phyloP scores from a whole-genome alignment of 2,797 vertebrate genomes.

The Parambassis ranga region DNA sequence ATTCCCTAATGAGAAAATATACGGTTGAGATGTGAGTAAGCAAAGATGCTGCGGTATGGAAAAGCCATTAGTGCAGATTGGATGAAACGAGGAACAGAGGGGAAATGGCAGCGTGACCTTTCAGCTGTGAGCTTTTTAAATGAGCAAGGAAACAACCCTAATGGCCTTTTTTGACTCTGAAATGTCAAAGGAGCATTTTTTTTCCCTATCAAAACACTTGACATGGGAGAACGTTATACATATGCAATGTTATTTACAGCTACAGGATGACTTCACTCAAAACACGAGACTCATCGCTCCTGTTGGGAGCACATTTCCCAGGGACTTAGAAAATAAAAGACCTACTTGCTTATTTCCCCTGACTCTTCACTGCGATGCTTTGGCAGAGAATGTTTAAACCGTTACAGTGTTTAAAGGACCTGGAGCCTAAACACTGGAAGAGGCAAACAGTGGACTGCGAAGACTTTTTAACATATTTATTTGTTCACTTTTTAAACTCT shows the following conservation, averaged over 20 bases:
- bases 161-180: conserved; percentile 50
- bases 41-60: conserved; percentile 58
- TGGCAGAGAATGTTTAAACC: conserved; percentile 42
- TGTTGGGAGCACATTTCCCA: conserved; percentile 53
- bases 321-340: conserved; percentile 37
- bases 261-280: conserved; percentile 56
- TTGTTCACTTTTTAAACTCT: conserved; percentile 35
- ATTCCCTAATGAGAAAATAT: conserved; percentile 57
- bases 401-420: conserved; percentile 49
- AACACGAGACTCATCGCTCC: conserved; percentile 55
- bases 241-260: conserved; percentile 55
- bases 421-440: conserved; percentile 45
- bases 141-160: conserved; percentile 36
- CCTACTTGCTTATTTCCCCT: conserved; percentile 52
- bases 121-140: conserved; percentile 52
- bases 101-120: conserved; percentile 52
- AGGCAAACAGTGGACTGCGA: conserved; percentile 39
- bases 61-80: conserved; percentile 62
- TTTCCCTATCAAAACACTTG: conserved; percentile 59
- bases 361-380: conserved; percentile 34
- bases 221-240: conserved; percentile 42
- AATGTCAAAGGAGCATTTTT: conserved; percentile 63
- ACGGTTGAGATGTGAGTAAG: conserved; percentile 61
- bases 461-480: conserved; percentile 31
- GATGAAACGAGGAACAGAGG: conserved; percentile 42